Base-by-base conservation (phyloP, 2,888 invertebrate genomes). In the Ophion ellenae region DNA sequence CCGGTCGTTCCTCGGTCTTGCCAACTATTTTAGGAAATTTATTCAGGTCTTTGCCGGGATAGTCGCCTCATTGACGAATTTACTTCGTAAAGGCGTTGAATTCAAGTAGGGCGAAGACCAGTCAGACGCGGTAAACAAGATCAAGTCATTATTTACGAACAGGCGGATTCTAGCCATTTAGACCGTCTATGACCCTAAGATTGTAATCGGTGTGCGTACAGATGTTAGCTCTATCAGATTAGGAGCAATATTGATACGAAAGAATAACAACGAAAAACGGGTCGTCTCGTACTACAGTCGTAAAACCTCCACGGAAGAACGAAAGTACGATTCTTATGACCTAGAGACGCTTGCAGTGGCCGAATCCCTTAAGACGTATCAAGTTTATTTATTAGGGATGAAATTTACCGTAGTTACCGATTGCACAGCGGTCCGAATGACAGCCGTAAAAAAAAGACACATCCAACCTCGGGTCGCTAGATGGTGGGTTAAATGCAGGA, bases 201-300 rank as follows among this genome's bases (percentile, higher is more conserved):
- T 82, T 3, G 87, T 90, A 32, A 91, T 90, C 10, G 80, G 93
- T 57, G 69, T 92, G 0, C 93, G 94, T 47, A 93, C 93, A 0
- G 93, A 94, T 71, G 93, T 93, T 0, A 91, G 91, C 36, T 87
- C 90, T 20, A 20, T 86, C 0, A 93, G 93, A 0, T 86, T 88
- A 86, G 92, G 76, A 3, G 93, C 91, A 0, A 91, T 94, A 5
- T 45, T 94, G 0, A 73, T 93, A 67, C 93, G 93, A 79, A 61
- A 82, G 0, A 71, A 87, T 4, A 64, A 47, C 4, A 79, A 89
- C 6, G 83, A 81, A 36, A 6, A 28, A 9, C 83, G 78, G 2
- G 81, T 81, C 1, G 81, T 87, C 3, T 59, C 83, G 3, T 87
- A 86, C 24, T 83, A 82, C 4, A 85, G 87, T 78, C 69, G 87